These are phyloP conservation scores for Melanophora roralis DNA, from an alignment of 2,888 invertebrate species.

Conservation along the genomic window DNA sequence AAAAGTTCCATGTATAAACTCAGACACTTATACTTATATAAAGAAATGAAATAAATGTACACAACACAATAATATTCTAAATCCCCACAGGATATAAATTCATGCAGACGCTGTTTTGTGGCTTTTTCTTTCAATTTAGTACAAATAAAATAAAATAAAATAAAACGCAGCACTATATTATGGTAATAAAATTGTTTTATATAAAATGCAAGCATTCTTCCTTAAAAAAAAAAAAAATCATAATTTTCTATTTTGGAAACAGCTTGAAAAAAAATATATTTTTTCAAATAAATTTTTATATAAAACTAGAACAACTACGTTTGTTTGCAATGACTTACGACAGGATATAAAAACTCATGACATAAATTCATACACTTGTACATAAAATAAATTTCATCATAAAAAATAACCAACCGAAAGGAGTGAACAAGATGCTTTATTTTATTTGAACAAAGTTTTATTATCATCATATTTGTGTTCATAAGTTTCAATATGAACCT, in stretches of 20 bases:
- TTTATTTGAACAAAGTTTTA: conserved; percentile 6
- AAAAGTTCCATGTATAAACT: neutral
- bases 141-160: neutral
- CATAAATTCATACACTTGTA: neutral
- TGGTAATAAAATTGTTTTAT: neutral
- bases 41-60: neutral
- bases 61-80: conserved; percentile 28
- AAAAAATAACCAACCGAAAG: conserved; percentile 4
- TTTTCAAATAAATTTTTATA: conserved; percentile 2
- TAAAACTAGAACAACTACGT: conserved; percentile 17
- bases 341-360: neutral
- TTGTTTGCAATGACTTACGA: neutral
- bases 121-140: neutral
- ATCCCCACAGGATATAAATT: conserved; percentile 44
- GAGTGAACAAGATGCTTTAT: neutral
- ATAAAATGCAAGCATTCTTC: conserved; percentile 20
- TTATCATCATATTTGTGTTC: neutral
- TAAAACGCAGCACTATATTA: neutral
- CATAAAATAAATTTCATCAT: too few species aligned
- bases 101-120: conserved; percentile 21
- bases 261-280: conserved; percentile 26
- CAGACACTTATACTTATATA: neutral
- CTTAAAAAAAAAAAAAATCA: neutral
- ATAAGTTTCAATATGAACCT: conserved; percentile 1
- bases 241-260: conserved; percentile 39